These are phyloP conservation scores for Eurystomus glaucurus DNA, from an alignment of 2,797 vertebrate genomes.

Conservation along the genomic window DNA sequence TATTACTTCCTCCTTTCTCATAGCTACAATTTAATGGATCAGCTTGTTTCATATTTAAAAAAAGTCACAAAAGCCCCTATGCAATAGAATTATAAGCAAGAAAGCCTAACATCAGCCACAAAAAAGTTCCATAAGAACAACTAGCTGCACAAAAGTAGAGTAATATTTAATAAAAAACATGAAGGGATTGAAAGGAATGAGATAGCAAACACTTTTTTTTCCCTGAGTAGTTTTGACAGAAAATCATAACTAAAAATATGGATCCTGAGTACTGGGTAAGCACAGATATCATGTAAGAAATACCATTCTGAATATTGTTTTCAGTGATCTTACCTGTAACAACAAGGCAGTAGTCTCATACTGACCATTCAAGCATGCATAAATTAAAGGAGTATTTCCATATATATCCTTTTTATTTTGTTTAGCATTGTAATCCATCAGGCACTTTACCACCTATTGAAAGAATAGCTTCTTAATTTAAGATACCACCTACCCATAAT, in stretches of 20 bases:
- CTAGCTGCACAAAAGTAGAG: background rate
- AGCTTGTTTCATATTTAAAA: background rate
- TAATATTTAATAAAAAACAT: background rate
- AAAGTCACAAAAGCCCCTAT: background rate
- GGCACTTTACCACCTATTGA: constrained; percentile 88
- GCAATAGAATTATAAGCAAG: background rate
- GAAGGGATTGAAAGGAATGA: background rate
- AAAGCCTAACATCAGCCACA: background rate
- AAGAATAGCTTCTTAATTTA: background rate
- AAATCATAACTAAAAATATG: background rate
- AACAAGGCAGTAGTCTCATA: constrained; percentile 86
- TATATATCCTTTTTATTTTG: constrained; percentile 93
- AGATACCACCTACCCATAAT: background rate
- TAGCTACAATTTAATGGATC: background rate
- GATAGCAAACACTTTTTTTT: background rate
- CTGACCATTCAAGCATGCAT: constrained; percentile 88
- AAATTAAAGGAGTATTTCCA: constrained; percentile 94
- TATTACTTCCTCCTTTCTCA: background rate
- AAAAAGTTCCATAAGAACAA: background rate
- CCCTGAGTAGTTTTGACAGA: background rate
- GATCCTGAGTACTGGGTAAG: background rate
- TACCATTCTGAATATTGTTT: background rate
- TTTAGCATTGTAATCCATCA: constrained; percentile 91
- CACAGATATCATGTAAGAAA: background rate
- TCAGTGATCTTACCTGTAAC: constrained; percentile 86